A percentile compares a stretch with the other conserved stretches of the same genome.
Evolutionary conservation across 2,888 invertebrate species (phyloP).

Genomic region (Phyto melanocephala): DNA sequence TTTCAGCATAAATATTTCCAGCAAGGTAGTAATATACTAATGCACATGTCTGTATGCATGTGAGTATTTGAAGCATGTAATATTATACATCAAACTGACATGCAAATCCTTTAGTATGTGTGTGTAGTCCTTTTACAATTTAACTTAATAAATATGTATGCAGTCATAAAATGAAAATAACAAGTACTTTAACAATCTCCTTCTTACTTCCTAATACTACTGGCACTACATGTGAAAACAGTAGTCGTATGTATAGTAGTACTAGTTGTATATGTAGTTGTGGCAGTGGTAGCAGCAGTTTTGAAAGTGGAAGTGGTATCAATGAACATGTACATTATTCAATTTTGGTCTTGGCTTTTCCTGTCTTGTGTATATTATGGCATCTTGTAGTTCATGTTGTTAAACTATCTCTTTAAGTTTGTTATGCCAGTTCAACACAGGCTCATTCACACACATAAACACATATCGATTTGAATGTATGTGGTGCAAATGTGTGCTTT

Average conservation of each 20-base stretch:
- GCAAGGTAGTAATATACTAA: no score
- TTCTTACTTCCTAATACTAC: neutral
- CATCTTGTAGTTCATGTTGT: slow-evolving; percentile 59
- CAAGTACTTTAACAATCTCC: neutral
- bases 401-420: slow-evolving; percentile 44
- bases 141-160: neutral
- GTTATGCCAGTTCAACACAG: slow-evolving; percentile 21
- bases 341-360: slow-evolving; percentile 61
- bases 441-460: neutral
- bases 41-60: neutral
- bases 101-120: neutral
- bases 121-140: neutral
- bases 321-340: slow-evolving; percentile 62
- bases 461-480: neutral
- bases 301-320: slow-evolving; percentile 49
- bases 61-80: neutral
- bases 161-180: slow-evolving; percentile 2
- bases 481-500: no score
- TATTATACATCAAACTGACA: neutral
- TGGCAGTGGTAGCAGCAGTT: neutral
- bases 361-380: slow-evolving; percentile 53
- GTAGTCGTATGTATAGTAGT: neutral
- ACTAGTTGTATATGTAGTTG: neutral
- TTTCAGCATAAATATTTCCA: no score
- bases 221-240: neutral